Conservation (phyloP, 37 sponge, comb jelly and placozoan species). For the Cliona cf. orientalis region DNA sequence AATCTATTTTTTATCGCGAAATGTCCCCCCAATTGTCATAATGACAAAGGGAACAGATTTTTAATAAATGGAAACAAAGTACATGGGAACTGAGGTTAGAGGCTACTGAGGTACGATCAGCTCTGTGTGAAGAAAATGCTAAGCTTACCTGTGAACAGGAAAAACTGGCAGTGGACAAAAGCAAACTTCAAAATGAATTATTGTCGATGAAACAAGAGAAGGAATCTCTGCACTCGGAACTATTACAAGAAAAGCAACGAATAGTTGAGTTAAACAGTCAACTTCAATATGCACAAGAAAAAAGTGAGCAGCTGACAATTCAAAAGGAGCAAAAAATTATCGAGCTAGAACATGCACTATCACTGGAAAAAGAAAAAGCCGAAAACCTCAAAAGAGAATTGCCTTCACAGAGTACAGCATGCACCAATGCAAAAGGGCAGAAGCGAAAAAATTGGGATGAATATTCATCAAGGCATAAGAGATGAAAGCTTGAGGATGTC, state of each 20-base stretch:
- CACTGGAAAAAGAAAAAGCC: neutral
- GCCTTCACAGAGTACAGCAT: neutral
- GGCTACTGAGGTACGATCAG: neutral
- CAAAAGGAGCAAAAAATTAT: neutral
- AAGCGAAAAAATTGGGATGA: neutral
- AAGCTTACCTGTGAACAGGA: neutral
- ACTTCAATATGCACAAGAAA: neutral
- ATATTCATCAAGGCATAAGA: neutral
- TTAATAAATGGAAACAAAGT: neutral
- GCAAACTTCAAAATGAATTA: neutral
- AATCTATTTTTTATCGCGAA: too few relatives aligned
- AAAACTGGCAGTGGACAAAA: neutral
- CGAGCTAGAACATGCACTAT: neutral
- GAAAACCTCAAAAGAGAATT: neutral
- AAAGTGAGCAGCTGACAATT: neutral
- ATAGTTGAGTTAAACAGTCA: neutral
- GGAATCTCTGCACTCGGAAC: too few relatives aligned
- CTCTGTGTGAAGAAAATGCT: neutral
- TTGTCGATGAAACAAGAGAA: too few relatives aligned
- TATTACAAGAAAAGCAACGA: neutral
- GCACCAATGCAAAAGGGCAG: neutral
- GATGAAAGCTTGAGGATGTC: neutral
- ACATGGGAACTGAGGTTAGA: neutral
- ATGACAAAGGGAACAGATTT: neutral
- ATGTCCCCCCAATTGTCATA: neutral